Percentiles rank a stretch among this genome's conserved stretches.
phyloP scores from a whole-genome alignment of 2,113 vertebrate species.

The Glaucomys volans region DNA sequence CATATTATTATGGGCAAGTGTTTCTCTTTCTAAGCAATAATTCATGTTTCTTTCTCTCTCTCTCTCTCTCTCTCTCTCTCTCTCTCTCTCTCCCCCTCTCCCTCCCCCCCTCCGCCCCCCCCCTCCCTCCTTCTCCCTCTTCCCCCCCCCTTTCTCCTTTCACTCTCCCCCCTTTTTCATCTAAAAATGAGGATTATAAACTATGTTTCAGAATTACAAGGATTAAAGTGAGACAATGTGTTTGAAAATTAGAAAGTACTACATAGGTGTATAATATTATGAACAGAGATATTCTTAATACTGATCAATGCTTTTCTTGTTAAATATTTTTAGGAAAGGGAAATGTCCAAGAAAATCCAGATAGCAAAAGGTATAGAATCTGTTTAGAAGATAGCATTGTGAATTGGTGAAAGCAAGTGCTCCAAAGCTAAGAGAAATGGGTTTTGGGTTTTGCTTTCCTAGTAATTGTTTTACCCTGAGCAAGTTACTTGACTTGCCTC shows the following conservation, averaged over 20 bases:
- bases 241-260: constrained; percentile 35
- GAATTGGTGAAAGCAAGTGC: not conserved
- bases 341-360: constrained; percentile 6
- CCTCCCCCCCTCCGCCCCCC: too few species aligned
- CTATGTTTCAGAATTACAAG: not conserved
- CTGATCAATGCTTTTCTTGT: constrained; percentile 41
- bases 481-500: constrained; percentile 4
- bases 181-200: not conserved
- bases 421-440: not conserved
- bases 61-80: not conserved
- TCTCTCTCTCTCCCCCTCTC: too few species aligned
- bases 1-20: not conserved
- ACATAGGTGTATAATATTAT: not conserved
- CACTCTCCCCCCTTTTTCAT: not conserved
- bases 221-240: not conserved
- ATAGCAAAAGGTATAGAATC: not conserved
- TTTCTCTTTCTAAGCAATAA: not conserved
- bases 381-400: not conserved
- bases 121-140: too few species aligned
- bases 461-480: not conserved
- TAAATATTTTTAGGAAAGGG: not conserved
- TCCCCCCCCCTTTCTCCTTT: not conserved
- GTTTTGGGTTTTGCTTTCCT: constrained; percentile 27
- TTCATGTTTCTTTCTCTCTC: not conserved
- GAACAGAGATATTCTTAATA: constrained; percentile 31